A percentile compares a stretch with the other conserved stretches of the same genome.
Evolutionary conservation across 2,888 invertebrate genomes (phyloP).

Genomic region (Nomada lathburiana): DNA sequence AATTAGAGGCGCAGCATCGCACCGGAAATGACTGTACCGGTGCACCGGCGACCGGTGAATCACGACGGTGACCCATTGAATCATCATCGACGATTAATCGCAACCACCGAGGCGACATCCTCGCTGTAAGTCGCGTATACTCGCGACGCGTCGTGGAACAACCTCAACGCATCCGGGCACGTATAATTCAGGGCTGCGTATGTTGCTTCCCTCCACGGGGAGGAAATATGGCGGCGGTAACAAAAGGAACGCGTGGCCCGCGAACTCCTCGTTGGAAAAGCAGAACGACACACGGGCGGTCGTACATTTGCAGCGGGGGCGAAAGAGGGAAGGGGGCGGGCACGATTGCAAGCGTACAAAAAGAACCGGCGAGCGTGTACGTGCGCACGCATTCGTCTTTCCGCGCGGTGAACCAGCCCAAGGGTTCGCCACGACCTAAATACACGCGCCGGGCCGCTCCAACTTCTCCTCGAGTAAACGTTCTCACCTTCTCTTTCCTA

Average conservation of each 20-base stretch:
- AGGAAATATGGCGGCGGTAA: slow-evolving; percentile 24
- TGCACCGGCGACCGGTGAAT: slow-evolving; percentile 39
- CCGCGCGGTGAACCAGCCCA: slow-evolving; percentile 42
- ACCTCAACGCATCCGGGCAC: slow-evolving; percentile 19
- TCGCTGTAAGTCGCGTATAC: background rate
- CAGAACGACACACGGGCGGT: slow-evolving; percentile 44
- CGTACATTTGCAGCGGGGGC: slow-evolving; percentile 60
- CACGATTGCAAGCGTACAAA: slow-evolving; percentile 41
- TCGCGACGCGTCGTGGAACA: slow-evolving; percentile 17
- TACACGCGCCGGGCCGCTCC: slow-evolving; percentile 46
- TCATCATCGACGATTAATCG: slow-evolving; percentile 54
- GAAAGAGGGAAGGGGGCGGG: slow-evolving; percentile 29
- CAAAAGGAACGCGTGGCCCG: slow-evolving; percentile 49
- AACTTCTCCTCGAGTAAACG: slow-evolving; percentile 36
- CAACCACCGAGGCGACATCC: background rate
- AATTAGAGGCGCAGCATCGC: background rate
- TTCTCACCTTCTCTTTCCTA: slow-evolving; percentile 28
- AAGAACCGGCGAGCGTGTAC: slow-evolving; percentile 30
- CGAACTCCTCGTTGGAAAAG: slow-evolving; percentile 25
- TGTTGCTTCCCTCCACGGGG: slow-evolving; percentile 1
- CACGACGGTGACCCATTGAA: slow-evolving; percentile 37
- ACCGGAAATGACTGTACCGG: slow-evolving; percentile 22
- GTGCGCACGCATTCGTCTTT: slow-evolving; percentile 58
- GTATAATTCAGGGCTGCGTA: slow-evolving; percentile 32
- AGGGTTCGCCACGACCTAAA: slow-evolving; percentile 62